phyloP scores from a whole-genome alignment of 2,113 vertebrate species.

The Lepidothrix coronata region DNA sequence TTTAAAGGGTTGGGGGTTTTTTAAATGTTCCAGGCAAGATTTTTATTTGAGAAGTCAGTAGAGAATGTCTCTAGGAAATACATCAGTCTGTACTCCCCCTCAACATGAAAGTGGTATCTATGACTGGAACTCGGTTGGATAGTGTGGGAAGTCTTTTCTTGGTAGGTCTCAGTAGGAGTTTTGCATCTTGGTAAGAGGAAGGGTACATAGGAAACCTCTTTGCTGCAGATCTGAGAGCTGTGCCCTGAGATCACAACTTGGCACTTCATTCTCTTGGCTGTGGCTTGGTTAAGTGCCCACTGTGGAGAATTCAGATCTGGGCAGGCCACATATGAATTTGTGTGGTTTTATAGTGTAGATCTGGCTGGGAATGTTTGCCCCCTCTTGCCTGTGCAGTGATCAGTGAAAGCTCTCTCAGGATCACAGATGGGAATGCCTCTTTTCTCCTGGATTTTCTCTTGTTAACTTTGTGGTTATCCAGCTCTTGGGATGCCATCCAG shows the following conservation, averaged over 20 bases:
- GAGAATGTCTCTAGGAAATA: background rate
- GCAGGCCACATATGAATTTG: background rate
- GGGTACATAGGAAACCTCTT: background rate
- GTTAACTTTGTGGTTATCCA: constrained; percentile 9
- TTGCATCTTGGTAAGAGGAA: background rate
- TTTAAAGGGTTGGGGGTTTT: background rate
- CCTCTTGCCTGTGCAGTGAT: background rate
- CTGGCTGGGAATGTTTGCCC: background rate
- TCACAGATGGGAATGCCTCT: background rate
- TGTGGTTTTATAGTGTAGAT: background rate
- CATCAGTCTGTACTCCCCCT: background rate
- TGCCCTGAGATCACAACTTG: background rate
- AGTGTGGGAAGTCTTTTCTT: background rate
- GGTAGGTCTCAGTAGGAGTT: background rate
- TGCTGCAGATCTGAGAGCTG: background rate
- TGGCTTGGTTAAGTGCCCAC: background rate
- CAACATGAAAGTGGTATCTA: rapidly evolving
- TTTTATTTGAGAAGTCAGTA: background rate
- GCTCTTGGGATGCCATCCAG: background rate
- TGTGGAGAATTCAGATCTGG: background rate
- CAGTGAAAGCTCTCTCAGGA: background rate
- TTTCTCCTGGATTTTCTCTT: background rate
- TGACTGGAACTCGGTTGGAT: background rate
- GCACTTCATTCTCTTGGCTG: background rate
- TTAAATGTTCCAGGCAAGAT: background rate